phyloP scores from a whole-genome alignment of 2,113 vertebrate genomes.

The Procavia capensis region DNA sequence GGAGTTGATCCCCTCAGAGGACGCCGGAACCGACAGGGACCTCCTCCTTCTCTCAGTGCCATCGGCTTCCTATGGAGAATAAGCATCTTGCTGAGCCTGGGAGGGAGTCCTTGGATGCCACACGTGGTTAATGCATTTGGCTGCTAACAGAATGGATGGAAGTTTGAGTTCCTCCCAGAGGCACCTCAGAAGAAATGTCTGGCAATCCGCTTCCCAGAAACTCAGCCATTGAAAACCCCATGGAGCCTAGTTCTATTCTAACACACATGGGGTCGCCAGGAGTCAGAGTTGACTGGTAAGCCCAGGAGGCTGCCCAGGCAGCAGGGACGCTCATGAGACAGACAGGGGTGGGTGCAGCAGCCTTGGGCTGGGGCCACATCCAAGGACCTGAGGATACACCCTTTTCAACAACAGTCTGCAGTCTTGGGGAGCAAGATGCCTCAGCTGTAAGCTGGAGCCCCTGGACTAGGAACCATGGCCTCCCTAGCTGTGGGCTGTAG shows the following conservation, averaged over 20 bases:
- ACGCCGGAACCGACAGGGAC: constrained; percentile 90
- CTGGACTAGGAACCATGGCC: not conserved
- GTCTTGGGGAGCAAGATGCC: no score
- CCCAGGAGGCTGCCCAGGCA: fast-evolving
- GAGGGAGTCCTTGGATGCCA: not conserved
- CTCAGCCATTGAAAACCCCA: not conserved
- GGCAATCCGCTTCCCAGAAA: not conserved
- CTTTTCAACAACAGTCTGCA: no score
- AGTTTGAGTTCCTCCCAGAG: not conserved
- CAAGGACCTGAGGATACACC: not conserved
- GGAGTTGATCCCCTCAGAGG: constrained; percentile 83
- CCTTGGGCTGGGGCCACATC: not conserved
- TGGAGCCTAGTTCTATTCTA: not conserved
- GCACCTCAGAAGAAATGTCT: not conserved
- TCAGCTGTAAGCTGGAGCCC: not conserved
- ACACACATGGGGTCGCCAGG: no score
- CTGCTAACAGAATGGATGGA: not conserved
- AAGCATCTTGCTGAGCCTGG: not conserved
- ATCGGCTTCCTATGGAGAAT: constrained; percentile 76
- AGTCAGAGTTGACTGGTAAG: not conserved
- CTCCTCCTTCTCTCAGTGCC: constrained; percentile 83
- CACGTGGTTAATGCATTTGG: not conserved
- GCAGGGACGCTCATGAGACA: not conserved
- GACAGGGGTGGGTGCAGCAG: not conserved
- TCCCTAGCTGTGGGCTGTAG: not conserved